phyloP scores from a whole-genome alignment of 2,797 vertebrate species.

The Echeneis naucrates region DNA sequence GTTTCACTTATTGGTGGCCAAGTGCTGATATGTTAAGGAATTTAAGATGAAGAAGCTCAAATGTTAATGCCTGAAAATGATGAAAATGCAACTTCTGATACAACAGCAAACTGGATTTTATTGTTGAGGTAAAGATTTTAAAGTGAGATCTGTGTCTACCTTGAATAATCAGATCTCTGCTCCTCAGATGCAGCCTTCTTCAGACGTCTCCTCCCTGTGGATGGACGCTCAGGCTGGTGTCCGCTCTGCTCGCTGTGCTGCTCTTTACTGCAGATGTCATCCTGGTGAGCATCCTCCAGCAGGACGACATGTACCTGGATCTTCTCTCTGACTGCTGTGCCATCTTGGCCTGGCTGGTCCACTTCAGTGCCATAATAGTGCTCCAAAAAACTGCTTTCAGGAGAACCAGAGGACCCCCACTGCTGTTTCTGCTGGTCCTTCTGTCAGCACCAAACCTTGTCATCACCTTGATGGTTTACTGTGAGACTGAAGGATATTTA shows the following conservation, averaged over 20 bases:
- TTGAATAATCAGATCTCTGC: neutral
- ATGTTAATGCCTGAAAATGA: neutral
- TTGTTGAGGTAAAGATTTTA: too few species aligned
- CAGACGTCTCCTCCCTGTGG: constrained; percentile 72
- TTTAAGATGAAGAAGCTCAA: too few species aligned
- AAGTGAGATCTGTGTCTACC: neutral
- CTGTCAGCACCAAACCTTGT: constrained; percentile 86
- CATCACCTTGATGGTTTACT: constrained; percentile 85
- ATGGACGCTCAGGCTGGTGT: constrained; percentile 86
- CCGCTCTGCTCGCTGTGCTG: constrained; percentile 80
- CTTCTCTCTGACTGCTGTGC: constrained; percentile 84
- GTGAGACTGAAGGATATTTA: constrained; percentile 65
- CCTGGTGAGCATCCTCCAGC: constrained; percentile 80
- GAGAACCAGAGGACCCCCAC: constrained; percentile 84
- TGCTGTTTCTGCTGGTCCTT: constrained; percentile 81
- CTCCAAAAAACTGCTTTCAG: constrained; percentile 79
- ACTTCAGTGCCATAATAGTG: constrained; percentile 81
- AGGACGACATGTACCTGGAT: constrained; percentile 84
- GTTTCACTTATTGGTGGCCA: too few species aligned
- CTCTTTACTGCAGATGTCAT: constrained; percentile 83
- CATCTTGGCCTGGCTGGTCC: constrained; percentile 89
- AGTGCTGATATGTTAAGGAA: too few species aligned
- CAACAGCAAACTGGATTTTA: neutral
- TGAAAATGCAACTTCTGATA: neutral
- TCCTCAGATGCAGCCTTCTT: constrained; percentile 59